Percentiles rank a stretch among this genome's conserved stretches.
Evolutionary conservation across 2,113 vertebrate species (phyloP).

Genomic region (Opisthocomus hoazin): DNA sequence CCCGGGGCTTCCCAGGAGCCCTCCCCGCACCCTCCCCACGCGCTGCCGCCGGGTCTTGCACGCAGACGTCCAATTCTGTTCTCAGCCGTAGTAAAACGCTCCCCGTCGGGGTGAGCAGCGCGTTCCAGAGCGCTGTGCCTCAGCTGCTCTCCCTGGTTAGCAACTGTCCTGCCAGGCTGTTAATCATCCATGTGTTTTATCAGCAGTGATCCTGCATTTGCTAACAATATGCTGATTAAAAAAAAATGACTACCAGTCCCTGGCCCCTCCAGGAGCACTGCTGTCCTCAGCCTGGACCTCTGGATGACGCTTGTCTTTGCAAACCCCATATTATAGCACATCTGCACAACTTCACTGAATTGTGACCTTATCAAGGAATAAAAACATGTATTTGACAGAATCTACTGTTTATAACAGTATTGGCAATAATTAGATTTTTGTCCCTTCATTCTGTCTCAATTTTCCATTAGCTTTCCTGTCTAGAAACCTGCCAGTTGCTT

Average conservation of each 20-base stretch:
- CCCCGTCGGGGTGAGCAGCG: neutral
- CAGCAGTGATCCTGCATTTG: conserved; percentile 17
- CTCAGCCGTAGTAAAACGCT: accelerated
- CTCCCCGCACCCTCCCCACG: accelerated
- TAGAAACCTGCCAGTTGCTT: neutral
- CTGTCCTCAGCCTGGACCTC: neutral
- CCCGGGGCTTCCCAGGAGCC: neutral
- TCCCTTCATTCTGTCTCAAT: neutral
- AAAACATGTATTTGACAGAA: neutral
- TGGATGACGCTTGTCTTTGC: accelerated
- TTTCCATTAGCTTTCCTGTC: neutral
- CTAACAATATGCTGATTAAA: neutral
- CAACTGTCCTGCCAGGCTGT: neutral
- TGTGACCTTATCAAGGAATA: neutral
- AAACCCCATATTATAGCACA: accelerated
- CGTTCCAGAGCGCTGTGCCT: neutral
- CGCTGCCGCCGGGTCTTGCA: accelerated
- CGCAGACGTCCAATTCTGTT: accelerated
- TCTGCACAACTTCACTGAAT: neutral
- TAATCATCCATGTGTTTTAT: neutral
- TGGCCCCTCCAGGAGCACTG: neutral
- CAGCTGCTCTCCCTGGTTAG: neutral
- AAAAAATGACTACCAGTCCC: neutral
- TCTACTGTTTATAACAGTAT: neutral
- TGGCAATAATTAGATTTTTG: neutral